Evolutionary conservation across 2,113 vertebrate genomes (phyloP).

Genomic region (Pelodiscus sinensis): DNA sequence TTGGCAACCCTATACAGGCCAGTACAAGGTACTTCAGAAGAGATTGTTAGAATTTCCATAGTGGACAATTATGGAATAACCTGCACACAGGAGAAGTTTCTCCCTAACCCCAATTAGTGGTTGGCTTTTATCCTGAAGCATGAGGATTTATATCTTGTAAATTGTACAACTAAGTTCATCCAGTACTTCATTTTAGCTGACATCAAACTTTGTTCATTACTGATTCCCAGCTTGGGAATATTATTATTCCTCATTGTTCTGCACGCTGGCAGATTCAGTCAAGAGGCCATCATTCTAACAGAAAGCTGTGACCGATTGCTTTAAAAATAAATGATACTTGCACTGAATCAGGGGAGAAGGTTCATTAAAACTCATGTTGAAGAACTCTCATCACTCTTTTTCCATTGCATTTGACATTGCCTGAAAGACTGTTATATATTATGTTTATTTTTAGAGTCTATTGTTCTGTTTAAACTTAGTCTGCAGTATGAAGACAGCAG

Average conservation of each 20-base stretch:
- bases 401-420: slow-evolving; percentile 71
- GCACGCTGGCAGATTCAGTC: slow-evolving; percentile 65
- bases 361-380: slow-evolving; percentile 75
- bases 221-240: slow-evolving; percentile 36
- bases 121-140: slow-evolving; percentile 9
- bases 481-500: slow-evolving; percentile 39
- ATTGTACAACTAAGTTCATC: slow-evolving; percentile 18
- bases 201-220: slow-evolving; percentile 60
- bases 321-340: slow-evolving; percentile 76
- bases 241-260: slow-evolving; percentile 70
- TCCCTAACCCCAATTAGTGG: slow-evolving; percentile 26
- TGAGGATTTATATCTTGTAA: slow-evolving; percentile 3
- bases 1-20: background rate
- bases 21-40: background rate
- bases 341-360: slow-evolving; percentile 53
- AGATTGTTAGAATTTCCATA: background rate
- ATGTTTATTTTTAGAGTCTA: slow-evolving; percentile 77
- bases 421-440: slow-evolving; percentile 68
- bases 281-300: slow-evolving; percentile 65
- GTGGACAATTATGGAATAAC: slow-evolving; percentile 15
- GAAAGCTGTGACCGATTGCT: slow-evolving; percentile 63
- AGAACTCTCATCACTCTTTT: slow-evolving; percentile 71
- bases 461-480: slow-evolving; percentile 65
- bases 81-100: slow-evolving; percentile 16
- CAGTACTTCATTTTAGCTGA: slow-evolving; percentile 41